Percentiles rank a stretch among this genome's conserved stretches.
Conservation (phyloP, 2,888 invertebrate species). For the Neoscelio sp. region DNA sequence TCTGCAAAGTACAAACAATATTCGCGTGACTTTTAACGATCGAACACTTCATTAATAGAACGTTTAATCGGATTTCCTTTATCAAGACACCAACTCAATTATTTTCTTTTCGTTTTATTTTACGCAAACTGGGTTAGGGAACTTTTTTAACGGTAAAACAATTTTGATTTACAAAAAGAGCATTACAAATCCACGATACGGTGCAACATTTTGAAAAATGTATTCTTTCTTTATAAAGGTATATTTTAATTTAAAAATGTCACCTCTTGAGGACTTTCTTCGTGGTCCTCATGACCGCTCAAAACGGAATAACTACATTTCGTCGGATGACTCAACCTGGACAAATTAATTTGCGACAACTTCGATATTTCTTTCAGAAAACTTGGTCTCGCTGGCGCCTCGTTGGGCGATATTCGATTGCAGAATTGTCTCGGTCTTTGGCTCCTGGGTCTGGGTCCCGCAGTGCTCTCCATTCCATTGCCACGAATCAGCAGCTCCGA, state of each 20-base stretch:
- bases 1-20: constrained; percentile 4
- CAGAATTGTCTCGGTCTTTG: constrained; percentile 79
- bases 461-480: constrained; percentile 76
- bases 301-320: constrained; percentile 90
- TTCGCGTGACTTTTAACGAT: constrained; percentile 8
- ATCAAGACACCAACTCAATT: constrained; percentile 15
- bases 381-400: constrained; percentile 82
- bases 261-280: constrained; percentile 85
- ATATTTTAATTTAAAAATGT: constrained; percentile 32
- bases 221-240: too few species aligned
- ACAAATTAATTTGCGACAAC: constrained; percentile 88
- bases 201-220: too few species aligned
- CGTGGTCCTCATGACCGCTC: constrained; percentile 87
- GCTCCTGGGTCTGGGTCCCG: constrained; percentile 74
- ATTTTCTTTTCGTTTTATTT: not conserved
- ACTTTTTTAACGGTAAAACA: too few species aligned
- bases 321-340: constrained; percentile 85
- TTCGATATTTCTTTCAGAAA: constrained; percentile 88
- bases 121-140: constrained; percentile 5
- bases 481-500: constrained; percentile 84
- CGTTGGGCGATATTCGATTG: constrained; percentile 83
- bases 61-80: constrained; percentile 37
- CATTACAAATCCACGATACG: too few species aligned
- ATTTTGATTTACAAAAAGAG: too few species aligned
- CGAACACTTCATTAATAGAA: constrained; percentile 27